phyloP scores from a whole-genome alignment of 2,797 vertebrate genomes.

The Botia kubotai region DNA sequence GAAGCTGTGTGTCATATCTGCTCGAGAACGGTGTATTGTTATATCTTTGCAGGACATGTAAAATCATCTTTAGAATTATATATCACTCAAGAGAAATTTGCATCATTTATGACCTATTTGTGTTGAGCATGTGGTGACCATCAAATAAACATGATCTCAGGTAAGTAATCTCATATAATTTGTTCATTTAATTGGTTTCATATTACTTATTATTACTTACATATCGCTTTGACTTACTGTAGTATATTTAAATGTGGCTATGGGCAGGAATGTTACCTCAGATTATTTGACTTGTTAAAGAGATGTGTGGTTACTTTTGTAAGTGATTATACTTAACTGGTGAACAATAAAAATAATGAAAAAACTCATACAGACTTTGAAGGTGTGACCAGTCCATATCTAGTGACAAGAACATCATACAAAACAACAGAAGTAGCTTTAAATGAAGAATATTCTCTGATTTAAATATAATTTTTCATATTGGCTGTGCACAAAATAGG shows the following conservation, averaged over 20 bases:
- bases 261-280: neutral
- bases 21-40: neutral
- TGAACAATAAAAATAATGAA: neutral
- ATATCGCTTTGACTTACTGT: neutral
- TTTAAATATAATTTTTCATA: slow-evolving; percentile 28
- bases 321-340: neutral
- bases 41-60: neutral
- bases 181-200: neutral
- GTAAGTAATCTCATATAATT: neutral
- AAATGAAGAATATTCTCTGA: too few species aligned
- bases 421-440: too few species aligned
- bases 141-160: neutral
- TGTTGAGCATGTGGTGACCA: neutral
- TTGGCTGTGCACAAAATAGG: slow-evolving; percentile 24
- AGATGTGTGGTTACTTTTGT: neutral
- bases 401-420: too few species aligned
- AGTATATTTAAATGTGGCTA: neutral
- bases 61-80: neutral
- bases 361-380: too few species aligned
- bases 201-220: neutral
- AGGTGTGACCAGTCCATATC: too few species aligned
- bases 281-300: too few species aligned
- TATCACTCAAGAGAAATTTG: neutral
- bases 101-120: neutral
- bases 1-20: neutral